A percentile compares a stretch with the other conserved stretches of the same genome.
These are phyloP conservation scores for Sparidentex hasta DNA, from an alignment of 2,797 vertebrate genomes.

Conservation along the genomic window DNA sequence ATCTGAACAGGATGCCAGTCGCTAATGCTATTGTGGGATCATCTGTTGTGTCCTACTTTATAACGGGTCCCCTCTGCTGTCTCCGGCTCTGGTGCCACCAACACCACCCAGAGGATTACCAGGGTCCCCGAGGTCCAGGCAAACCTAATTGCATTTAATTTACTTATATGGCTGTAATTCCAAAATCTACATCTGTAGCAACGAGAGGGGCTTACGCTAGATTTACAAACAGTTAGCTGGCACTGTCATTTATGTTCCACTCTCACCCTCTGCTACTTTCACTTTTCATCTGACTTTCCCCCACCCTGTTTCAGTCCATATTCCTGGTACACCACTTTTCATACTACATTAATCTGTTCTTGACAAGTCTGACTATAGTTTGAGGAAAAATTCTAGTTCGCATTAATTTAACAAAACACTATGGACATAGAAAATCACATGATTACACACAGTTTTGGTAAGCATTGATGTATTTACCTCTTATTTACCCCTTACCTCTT, in stretches of 20 bases:
- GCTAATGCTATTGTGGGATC: slow-evolving; percentile 71
- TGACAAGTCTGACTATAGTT: no score
- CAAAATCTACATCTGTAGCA: slow-evolving; percentile 61
- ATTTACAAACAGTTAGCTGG: slow-evolving; percentile 20
- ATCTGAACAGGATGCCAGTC: slow-evolving; percentile 44
- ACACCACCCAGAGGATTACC: slow-evolving; percentile 64
- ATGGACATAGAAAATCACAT: no score
- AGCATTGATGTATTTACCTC: no score
- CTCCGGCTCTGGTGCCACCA: slow-evolving; percentile 43
- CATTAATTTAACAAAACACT: no score
- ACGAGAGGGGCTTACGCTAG: slow-evolving; percentile 35
- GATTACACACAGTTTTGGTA: no score
- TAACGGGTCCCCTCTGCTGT: slow-evolving; percentile 50
- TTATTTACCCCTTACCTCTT: no score
- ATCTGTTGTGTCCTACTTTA: slow-evolving; percentile 79
- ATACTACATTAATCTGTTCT: background rate
- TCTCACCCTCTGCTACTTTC: background rate
- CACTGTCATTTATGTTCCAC: background rate
- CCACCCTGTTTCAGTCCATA: background rate
- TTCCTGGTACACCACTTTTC: background rate
- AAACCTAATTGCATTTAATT: slow-evolving; percentile 72
- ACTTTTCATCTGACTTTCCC: background rate
- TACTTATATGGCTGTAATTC: slow-evolving; percentile 69
- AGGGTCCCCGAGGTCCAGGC: slow-evolving; percentile 33
- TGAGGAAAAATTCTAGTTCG: no score